A percentile compares a stretch with the other conserved stretches of the same genome.
Conservation (phyloP, 2,888 invertebrate genomes). For the Campopleginae sp. region DNA sequence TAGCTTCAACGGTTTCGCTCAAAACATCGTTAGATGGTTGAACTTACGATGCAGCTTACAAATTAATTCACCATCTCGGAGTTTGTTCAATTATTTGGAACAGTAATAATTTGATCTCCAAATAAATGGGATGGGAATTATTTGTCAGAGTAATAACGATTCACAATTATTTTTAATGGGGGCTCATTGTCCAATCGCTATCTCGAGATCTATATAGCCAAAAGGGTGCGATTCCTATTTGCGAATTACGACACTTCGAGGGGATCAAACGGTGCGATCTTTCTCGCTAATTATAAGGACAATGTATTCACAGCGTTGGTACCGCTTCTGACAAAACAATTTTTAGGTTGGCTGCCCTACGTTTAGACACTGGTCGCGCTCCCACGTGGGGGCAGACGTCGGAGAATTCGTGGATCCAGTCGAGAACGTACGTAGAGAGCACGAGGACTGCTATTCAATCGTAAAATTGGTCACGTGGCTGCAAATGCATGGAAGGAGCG, state of each 20-base stretch:
- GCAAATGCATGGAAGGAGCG: constrained; percentile 75
- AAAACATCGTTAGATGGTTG: no score
- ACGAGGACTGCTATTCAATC: constrained; percentile 75
- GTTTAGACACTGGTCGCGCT: constrained; percentile 50
- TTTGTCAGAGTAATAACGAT: neutral
- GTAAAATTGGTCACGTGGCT: constrained; percentile 81
- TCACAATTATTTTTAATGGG: constrained; percentile 20
- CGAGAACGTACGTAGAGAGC: constrained; percentile 62
- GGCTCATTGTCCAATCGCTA: neutral
- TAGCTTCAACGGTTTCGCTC: no score
- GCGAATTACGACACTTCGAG: constrained; percentile 34
- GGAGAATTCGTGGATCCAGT: constrained; percentile 33
- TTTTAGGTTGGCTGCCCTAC: constrained; percentile 41
- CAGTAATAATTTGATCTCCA: neutral
- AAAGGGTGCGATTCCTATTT: constrained; percentile 24
- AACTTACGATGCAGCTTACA: neutral
- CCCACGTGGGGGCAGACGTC: constrained; percentile 36
- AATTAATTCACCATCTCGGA: neutral
- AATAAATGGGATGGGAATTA: neutral
- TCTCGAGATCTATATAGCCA: neutral
- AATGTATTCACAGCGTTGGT: constrained; percentile 21
- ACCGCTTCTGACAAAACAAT: constrained; percentile 49
- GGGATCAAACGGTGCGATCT: constrained; percentile 62
- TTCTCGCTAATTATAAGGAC: constrained; percentile 60
- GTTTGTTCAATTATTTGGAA: neutral